A percentile compares a stretch with the other conserved stretches of the same genome.
These are phyloP conservation scores for Champsocephalus esox DNA, from an alignment of 2,797 vertebrate genomes.

Conservation along the genomic window DNA sequence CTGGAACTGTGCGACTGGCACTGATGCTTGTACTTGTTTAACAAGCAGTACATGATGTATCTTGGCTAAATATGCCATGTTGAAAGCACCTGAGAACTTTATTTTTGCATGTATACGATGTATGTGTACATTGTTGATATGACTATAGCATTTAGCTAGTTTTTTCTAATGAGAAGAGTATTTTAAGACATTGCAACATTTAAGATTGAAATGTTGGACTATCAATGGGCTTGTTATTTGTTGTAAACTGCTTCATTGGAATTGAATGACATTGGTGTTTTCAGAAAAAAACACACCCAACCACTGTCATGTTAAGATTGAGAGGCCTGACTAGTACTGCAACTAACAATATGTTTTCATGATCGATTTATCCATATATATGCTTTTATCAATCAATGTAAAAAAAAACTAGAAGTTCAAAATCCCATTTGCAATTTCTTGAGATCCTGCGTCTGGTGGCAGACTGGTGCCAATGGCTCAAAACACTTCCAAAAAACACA, in stretches of 20 bases:
- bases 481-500: no score
- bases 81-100: background rate
- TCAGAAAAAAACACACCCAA: background rate
- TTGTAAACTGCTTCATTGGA: background rate
- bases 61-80: background rate
- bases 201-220: background rate
- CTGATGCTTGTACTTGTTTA: background rate
- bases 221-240: background rate
- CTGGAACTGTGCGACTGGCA: slow-evolving; percentile 26
- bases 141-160: background rate
- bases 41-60: background rate
- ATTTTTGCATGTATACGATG: slow-evolving; percentile 1
- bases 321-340: background rate
- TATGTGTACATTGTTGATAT: background rate
- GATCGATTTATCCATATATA: background rate
- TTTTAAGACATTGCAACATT: no score
- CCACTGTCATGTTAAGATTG: background rate
- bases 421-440: background rate
- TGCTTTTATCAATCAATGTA: background rate
- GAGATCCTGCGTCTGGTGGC: background rate
- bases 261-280: background rate
- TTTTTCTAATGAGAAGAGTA: background rate
- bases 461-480: no score
- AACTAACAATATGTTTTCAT: background rate
- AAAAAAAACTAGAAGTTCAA: background rate